Base-by-base conservation (phyloP, 2,888 invertebrate genomes). In the Hoplodrina ambigua region DNA sequence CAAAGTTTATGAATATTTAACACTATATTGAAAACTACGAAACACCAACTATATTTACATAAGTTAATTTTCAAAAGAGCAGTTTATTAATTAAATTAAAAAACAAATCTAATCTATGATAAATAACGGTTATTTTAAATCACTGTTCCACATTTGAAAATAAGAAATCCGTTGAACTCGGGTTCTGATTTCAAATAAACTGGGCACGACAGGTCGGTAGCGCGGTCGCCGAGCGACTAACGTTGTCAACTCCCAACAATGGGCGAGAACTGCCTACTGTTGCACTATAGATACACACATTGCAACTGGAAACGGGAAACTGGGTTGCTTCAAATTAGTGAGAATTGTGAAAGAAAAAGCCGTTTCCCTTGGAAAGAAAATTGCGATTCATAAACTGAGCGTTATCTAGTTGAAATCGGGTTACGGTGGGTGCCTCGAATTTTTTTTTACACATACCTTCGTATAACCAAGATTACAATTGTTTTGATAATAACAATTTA, bases 191-290 rank as follows among this genome's bases (percentile, higher is more conserved):
- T 82, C 69, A 59, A 73, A 72, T 64, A 63, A 75, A 72, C 63
- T 58, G 60, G 70, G 58, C 69, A 81, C 86, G 86, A 69, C 83
- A 82, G 81, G 77, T 82, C 86, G 76, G 87, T 80, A 77, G 88
- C 89, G 85, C 90, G 91, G 87, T 84, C 89, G 86, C 81, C 86
- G 87, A 85, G 89, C 92, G 92, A 79, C 81, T 81, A 73, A 83
- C 82, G 76, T 75, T 81, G 82, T 82, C 82, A 81, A 65, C 69
- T 64, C 71, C 69, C 74, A 57, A 85, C 86, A 85, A 87, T 87
- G 82, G 81, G 41, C 70, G 79, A 60, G 80, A 72, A 85, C 82
- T 81, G 85, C 84, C 86, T 83, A 82, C 82, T 78, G 78, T 82
- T 81, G 83, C 82, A 83, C 72, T 78, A 82, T 83, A 83, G 71